phyloP scores from a whole-genome alignment of 2,113 vertebrate species.

The Leptobrachium ailaonicum region DNA sequence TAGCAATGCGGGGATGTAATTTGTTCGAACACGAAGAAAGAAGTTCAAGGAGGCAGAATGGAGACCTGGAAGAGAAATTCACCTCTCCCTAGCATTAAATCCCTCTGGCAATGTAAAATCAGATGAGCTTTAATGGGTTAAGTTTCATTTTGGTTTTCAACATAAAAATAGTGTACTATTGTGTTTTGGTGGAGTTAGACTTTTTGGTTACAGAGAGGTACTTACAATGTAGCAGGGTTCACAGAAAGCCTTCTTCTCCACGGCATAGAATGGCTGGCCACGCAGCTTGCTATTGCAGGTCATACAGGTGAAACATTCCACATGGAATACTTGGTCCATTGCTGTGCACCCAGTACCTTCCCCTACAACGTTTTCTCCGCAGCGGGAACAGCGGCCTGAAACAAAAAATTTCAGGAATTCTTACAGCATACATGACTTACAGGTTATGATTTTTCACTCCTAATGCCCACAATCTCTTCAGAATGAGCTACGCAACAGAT shows the following conservation, averaged over 20 bases:
- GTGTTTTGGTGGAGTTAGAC: too few relatives aligned
- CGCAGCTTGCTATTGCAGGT: constrained; percentile 86
- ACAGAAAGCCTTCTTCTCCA: constrained; percentile 97
- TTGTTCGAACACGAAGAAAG: too few relatives aligned
- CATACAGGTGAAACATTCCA: constrained; percentile 92
- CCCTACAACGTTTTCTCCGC: constrained; percentile 93
- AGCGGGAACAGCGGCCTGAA: constrained; percentile 90
- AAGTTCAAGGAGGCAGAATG: too few relatives aligned
- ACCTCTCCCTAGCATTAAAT: not conserved
- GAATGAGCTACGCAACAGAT: too few relatives aligned
- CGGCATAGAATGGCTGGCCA: constrained; percentile 92
- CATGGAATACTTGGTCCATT: constrained; percentile 98
- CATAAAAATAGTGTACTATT: not conserved
- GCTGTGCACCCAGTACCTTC: constrained; percentile 95
- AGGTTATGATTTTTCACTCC: too few relatives aligned
- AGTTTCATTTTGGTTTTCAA: too few relatives aligned
- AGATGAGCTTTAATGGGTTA: too few relatives aligned
- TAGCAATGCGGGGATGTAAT: too few relatives aligned
- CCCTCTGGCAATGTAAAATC: too few relatives aligned
- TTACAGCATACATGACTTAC: too few relatives aligned
- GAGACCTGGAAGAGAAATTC: constrained; percentile 52
- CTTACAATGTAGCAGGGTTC: constrained; percentile 98
- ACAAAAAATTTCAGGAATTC: constrained; percentile 5
- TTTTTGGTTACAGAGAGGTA: not conserved
- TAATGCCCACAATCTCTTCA: too few relatives aligned